Evolutionary conservation across 2,888 invertebrate genomes (phyloP).

Genomic region (Tribolium freemani): DNA sequence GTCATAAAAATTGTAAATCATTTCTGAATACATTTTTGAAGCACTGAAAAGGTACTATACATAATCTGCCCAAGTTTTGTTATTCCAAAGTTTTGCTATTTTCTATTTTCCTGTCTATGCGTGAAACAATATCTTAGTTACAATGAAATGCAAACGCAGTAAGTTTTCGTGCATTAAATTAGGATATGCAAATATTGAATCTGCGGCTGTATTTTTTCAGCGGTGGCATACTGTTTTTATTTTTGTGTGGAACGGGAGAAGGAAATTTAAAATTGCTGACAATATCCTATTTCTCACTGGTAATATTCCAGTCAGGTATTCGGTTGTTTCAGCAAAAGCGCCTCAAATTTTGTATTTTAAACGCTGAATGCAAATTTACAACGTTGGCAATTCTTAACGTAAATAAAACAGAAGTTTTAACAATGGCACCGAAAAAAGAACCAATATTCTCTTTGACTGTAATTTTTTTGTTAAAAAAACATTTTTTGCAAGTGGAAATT

Average conservation of each 20-base stretch:
- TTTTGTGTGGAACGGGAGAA: background rate
- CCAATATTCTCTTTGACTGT: background rate
- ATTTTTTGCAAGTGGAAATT: background rate
- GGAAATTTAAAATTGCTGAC: slow-evolving; percentile 1
- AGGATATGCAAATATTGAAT: background rate
- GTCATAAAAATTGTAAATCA: slow-evolving; percentile 17
- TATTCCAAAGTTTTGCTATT: background rate
- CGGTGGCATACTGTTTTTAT: slow-evolving; percentile 1
- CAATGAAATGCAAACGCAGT: background rate
- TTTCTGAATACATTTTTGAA: background rate
- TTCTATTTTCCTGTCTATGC: background rate
- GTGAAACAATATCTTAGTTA: background rate
- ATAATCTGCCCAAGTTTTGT: background rate
- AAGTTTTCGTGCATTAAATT: background rate
- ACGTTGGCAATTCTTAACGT: background rate
- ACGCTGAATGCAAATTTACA: background rate
- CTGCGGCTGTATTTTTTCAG: background rate
- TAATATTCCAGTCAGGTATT: background rate
- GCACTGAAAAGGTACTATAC: background rate
- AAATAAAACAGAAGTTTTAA: background rate
- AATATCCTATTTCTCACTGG: background rate
- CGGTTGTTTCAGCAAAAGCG: background rate
- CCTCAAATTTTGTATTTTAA: slow-evolving; percentile 2
- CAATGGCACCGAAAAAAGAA: background rate
- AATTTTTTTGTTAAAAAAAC: background rate